Conservation (phyloP, 1,140 invertebrate genomes). For the Gyrodactylus bullatarudis region DNA sequence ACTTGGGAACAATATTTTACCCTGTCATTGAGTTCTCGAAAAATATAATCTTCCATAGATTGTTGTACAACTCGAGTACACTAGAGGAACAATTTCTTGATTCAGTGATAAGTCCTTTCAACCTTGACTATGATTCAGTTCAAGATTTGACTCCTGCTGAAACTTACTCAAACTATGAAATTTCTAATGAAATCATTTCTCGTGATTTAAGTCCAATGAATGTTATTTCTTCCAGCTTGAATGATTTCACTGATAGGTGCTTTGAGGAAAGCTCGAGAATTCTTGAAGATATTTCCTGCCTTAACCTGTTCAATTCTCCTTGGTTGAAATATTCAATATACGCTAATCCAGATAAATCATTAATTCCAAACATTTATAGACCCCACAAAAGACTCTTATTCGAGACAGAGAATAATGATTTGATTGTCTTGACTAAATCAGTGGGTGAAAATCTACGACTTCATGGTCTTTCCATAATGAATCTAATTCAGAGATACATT, state of each 20-base stretch:
- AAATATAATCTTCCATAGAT: neutral
- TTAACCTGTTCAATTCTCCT: neutral
- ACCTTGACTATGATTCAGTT: neutral
- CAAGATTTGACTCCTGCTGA: neutral
- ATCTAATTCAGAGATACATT: neutral
- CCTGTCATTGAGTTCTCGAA: neutral
- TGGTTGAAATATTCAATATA: neutral
- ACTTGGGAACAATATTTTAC: neutral
- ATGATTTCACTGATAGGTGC: neutral
- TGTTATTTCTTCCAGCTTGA: neutral
- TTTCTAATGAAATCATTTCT: neutral
- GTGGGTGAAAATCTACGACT: neutral
- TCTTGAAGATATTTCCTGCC: neutral
- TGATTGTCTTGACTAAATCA: neutral
- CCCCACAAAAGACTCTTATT: neutral
- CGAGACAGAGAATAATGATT: neutral
- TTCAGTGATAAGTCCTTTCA: neutral
- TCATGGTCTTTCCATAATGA: neutral
- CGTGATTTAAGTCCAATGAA: neutral
- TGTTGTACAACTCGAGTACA: neutral
- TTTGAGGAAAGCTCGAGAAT: neutral
- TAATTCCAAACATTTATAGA: neutral
- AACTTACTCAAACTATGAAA: neutral
- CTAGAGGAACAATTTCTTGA: neutral
- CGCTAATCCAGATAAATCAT: neutral